Evolutionary conservation across 2,113 vertebrate species (phyloP).

Genomic region (Noctilio leporinus): DNA sequence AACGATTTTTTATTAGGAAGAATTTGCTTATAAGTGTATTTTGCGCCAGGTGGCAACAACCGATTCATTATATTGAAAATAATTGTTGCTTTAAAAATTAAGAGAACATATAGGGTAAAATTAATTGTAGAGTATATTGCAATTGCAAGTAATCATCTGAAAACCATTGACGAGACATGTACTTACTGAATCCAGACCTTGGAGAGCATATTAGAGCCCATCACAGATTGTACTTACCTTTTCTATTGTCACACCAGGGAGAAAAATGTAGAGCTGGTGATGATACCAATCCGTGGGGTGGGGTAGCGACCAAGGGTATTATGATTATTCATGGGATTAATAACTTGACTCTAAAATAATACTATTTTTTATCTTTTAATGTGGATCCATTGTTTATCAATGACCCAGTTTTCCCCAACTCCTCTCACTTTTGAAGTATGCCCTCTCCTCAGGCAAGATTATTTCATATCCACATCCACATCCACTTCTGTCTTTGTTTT

Average conservation of each 20-base stretch:
- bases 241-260: conserved; percentile 29
- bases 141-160: background rate
- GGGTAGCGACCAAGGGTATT: background rate
- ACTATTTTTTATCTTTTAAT: background rate
- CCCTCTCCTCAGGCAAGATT: background rate
- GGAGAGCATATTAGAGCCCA: background rate
- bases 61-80: background rate
- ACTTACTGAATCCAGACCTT: background rate
- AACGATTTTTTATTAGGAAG: background rate
- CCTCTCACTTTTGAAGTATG: background rate
- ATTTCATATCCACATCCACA: background rate
- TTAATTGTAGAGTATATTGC: background rate
- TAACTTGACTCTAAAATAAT: background rate
- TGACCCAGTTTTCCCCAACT: background rate
- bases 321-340: background rate
- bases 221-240: conserved; percentile 23
- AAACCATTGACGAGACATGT: background rate
- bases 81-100: conserved; percentile 4
- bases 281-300: background rate
- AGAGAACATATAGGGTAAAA: background rate
- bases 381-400: background rate
- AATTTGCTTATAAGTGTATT: background rate
- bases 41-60: background rate
- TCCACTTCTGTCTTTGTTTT: background rate
- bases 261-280: background rate